These are phyloP conservation scores for Invenusta paracnida DNA, from an alignment of 2,888 invertebrate species.

Conservation along the genomic window DNA sequence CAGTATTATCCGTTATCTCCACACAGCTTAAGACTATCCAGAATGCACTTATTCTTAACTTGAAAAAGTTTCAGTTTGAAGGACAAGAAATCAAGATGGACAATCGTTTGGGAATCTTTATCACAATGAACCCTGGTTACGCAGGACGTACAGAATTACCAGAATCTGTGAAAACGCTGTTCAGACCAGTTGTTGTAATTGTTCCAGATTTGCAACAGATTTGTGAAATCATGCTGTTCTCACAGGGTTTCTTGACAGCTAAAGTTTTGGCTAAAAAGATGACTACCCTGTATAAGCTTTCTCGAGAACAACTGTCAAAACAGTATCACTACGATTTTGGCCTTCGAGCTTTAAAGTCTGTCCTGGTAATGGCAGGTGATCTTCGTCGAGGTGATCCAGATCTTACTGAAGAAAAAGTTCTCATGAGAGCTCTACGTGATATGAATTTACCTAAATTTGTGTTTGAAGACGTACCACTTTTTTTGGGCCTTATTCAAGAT, in stretches of 20 bases:
- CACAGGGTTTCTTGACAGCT: conserved; percentile 65
- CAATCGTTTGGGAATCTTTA: conserved; percentile 81
- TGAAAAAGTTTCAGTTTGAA: conserved; percentile 77
- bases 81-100: conserved; percentile 77
- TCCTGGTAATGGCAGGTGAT: conserved; percentile 83
- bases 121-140: conserved; percentile 91
- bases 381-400: conserved; percentile 74
- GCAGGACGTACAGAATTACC: conserved; percentile 85
- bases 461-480: conserved; percentile 81
- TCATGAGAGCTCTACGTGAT: conserved; percentile 83
- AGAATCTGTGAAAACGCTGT: conserved; percentile 78
- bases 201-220: conserved; percentile 85
- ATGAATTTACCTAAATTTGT: conserved; percentile 91
- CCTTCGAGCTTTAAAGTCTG: conserved; percentile 80
- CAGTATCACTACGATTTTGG: conserved; percentile 92
- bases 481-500: conserved; percentile 79
- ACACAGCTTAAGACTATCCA: conserved; percentile 83
- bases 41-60: conserved; percentile 73
- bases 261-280: conserved; percentile 79
- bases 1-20: conserved; percentile 85
- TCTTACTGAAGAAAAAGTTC: conserved; percentile 76
- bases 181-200: conserved; percentile 84
- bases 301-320: conserved; percentile 80
- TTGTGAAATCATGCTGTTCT: conserved; percentile 82
- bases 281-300: conserved; percentile 81